Evolutionary conservation across 37 sponge, comb jelly and placozoan species (phyloP), one percentile per base, ranked within the genome.

Genomic region (Geodia barretti): DNA sequence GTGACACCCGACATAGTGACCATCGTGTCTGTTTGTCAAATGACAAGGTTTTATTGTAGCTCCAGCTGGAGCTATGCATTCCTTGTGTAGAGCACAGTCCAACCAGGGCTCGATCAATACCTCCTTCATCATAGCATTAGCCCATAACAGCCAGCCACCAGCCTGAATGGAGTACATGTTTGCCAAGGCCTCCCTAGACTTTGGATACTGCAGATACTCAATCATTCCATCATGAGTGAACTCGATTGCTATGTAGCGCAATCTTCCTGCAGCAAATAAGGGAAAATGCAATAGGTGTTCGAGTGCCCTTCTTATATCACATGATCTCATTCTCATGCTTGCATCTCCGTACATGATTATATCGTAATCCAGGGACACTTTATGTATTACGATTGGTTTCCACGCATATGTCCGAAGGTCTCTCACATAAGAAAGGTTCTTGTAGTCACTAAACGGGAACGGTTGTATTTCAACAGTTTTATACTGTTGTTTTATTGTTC

Each of bases 261-360:
- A n/a, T n/a, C n/a, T n/a, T n/a, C n/a, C n/a, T n/a, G 30, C 36
- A 35, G 36, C 43, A 26, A 34, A 14, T 42, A 66, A 66, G 4
- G 79, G 79, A 29, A 79, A 79, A 0, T 63, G 30, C 41, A 36
- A 36, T 0, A 79, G 29, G 42, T 41, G 64, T 58, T 35, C 68
- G n/a, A 79, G 67, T 1, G 67, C 42, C 5, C 25, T 66, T n/a
- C 41, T 47, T 23, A n/a, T n/a, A n/a, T 34, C 40, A 8, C 25
- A 30, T 25, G 79, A 47, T 11, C 42, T 23, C 41, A 82, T 74
- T 26, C 74, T 58, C 17, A 82, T 33, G 62, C 83, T 82, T 17
- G 83, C 37, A 41, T 82, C 83, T 37, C 76, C 74, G 58, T 69
- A 82, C 24, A 74, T n/a, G 3, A 82, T 60, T 34, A 82, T 62